These are phyloP conservation scores for Ceratosolen fusciceps DNA, from an alignment of 1,140 invertebrate genomes.

Conservation along the genomic window DNA sequence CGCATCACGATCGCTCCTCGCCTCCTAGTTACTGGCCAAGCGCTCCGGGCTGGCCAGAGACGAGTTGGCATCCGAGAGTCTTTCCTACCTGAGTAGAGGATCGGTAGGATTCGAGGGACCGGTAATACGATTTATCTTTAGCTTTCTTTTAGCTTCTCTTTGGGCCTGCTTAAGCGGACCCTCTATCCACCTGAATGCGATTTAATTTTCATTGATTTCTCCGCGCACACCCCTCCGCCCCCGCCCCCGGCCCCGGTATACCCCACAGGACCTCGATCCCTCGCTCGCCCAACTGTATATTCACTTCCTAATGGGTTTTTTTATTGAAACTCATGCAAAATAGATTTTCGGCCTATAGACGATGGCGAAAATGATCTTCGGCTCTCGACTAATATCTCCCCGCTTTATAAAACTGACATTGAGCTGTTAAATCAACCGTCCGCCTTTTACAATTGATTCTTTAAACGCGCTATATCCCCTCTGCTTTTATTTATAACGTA, in stretches of 20 bases:
- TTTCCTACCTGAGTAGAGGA: constrained; percentile 20
- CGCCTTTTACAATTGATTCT: no score
- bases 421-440: no score
- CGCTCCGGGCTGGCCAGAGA: background rate
- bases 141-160: constrained; percentile 26
- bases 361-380: no score
- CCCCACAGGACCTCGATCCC: background rate
- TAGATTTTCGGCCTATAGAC: no score
- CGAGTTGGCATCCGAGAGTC: constrained; percentile 36
- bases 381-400: no score
- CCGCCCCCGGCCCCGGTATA: background rate
- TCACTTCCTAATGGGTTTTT: no score
- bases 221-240: no score
- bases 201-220: constrained; percentile 32
- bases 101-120: background rate
- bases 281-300: no score
- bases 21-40: background rate
- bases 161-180: background rate
- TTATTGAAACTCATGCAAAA: no score
- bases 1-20: constrained; percentile 6
- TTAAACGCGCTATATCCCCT: no score
- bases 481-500: no score
- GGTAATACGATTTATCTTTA: constrained; percentile 44
- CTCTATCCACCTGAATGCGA: background rate
- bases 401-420: no score